Base-by-base conservation (phyloP, 2,113 vertebrate species). In the Crocuta crocuta region DNA sequence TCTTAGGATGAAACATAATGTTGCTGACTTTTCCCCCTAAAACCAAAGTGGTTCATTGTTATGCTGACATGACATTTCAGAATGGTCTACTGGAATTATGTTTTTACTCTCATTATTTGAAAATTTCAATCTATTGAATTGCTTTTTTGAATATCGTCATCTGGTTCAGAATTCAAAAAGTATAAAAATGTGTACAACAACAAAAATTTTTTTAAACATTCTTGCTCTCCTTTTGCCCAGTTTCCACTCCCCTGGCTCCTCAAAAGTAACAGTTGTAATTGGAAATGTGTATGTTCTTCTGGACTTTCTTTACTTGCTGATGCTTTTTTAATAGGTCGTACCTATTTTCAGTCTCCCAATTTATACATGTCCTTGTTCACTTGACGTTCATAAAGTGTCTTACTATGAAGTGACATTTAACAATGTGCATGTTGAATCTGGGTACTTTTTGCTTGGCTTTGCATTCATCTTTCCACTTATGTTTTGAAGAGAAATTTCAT, bases 401-500 rank as follows among this genome's bases (percentile, higher is more conserved):
- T 98, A 95, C 97, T 98, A 97, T 95, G 98, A 96, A 98, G 94
- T 99, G 99, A 99, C 99, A 99, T 98, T 98, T 99, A 99, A 98
- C 98, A 99, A 98, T 98, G 98, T 98, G 98, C 97, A 92, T 98
- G 98, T 98, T 98, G 98, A 98, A 99, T 99, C 98, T 98, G 98
- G 98, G 98, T 98, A 93, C 98, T 98, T 98, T 98, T 98, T 92
- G 97, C 98, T 99, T 99, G 99, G 99, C 99, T 79, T 98, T 7
- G 81, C 88, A 96, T 98, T 98, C 98, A 95, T 98, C 97, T 98
- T 98, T 98, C 98, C 98, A 99, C 99, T 99, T 99, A 98, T 98
- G 98, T 99, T 99, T 98, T 99, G 98, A 99, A 98, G 98, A 99
- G 99, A 98, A 98, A 99, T 99, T 99, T 99, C 98, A 95, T 99